These are phyloP conservation scores for Scaptodrosophila lebanonensis DNA, from an alignment of 1,140 invertebrate species.

Conservation along the genomic window DNA sequence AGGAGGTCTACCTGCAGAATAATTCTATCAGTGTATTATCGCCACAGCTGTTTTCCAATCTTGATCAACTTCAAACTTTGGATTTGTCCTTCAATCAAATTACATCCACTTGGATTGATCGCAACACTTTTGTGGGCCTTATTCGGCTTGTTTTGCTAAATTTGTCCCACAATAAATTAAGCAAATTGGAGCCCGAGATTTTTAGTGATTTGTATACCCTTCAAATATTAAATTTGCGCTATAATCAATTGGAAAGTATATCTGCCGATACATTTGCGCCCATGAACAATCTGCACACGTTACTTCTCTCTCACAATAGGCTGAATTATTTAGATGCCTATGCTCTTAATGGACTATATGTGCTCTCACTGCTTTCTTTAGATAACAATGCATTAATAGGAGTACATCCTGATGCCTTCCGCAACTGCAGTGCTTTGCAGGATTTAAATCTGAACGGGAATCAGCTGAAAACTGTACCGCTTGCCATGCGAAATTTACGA, in stretches of 20 bases:
- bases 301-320: conserved; percentile 88
- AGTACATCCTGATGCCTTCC: conserved; percentile 88
- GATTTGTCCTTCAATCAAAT: conserved; percentile 93
- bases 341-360: conserved; percentile 87
- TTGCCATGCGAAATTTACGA: conserved; percentile 84
- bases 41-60: conserved; percentile 87
- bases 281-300: conserved; percentile 89
- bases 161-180: conserved; percentile 89
- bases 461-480: conserved; percentile 86
- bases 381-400: conserved; percentile 88
- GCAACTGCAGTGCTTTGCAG: conserved; percentile 89
- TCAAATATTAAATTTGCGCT: conserved; percentile 88
- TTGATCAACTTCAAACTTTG: conserved; percentile 89
- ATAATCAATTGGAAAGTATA: conserved; percentile 88
- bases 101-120: conserved; percentile 88
- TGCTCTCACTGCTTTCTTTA: conserved; percentile 86
- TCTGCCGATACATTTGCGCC: conserved; percentile 88
- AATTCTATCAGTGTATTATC: conserved; percentile 90
- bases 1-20: conserved; percentile 91
- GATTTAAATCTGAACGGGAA: conserved; percentile 93
- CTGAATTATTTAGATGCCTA: conserved; percentile 86
- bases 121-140: conserved; percentile 89
- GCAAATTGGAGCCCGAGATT: conserved; percentile 86
- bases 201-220: conserved; percentile 89
- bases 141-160: conserved; percentile 91